Evolutionary conservation across 2,797 vertebrate species (phyloP).

Genomic region (Pipistrellus nathusii): DNA sequence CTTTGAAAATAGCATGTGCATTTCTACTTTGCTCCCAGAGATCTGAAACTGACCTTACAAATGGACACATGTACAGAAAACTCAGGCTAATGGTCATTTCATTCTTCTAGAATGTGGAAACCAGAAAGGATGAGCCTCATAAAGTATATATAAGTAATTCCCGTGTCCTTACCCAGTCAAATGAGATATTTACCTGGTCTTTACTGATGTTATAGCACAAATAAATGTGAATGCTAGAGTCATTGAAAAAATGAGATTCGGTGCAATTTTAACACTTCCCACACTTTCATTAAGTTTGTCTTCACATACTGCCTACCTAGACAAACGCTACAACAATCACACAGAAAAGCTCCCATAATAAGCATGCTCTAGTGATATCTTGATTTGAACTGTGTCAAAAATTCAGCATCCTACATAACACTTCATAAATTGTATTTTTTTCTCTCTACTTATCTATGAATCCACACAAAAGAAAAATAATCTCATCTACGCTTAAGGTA

Average conservation of each 20-base stretch:
- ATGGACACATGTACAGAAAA: background rate
- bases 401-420: conserved; percentile 1
- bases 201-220: background rate
- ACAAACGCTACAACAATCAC: background rate
- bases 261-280: background rate
- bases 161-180: conserved; percentile 17
- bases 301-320: background rate
- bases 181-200: conserved; percentile 25
- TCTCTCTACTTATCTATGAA: conserved; percentile 35
- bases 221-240: conserved; percentile 27
- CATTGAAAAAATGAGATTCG: background rate
- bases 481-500: conserved; percentile 12
- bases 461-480: conserved; percentile 39
- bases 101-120: conserved; percentile 12
- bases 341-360: background rate
- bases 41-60: background rate
- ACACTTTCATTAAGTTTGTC: conserved; percentile 35
- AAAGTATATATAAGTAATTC: conserved; percentile 36
- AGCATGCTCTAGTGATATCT: background rate
- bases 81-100: conserved; percentile 8
- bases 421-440: conserved; percentile 34
- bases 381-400: background rate
- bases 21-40: conserved; percentile 11
- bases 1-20: background rate
- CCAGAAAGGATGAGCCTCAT: background rate